phyloP scores from a whole-genome alignment of 2,113 vertebrate genomes.

The Leptocoma aspasia region DNA sequence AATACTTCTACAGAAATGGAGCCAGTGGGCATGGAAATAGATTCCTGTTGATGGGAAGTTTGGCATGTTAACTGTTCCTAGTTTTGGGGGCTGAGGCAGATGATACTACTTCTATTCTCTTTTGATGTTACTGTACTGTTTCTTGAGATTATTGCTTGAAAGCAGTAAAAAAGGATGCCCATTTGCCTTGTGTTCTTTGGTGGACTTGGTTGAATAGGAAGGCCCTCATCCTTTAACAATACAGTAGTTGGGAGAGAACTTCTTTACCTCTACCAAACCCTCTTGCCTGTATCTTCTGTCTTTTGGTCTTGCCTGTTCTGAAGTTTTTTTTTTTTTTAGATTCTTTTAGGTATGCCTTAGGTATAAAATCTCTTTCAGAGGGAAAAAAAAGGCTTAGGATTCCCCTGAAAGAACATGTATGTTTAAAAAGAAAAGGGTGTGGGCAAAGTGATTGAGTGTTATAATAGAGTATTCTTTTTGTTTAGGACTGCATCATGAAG shows the following conservation, averaged over 20 bases:
- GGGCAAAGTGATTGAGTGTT: background rate
- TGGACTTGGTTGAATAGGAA: background rate
- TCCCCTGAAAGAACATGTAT: background rate
- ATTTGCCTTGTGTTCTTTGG: background rate
- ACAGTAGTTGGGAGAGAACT: background rate
- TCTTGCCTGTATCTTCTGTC: background rate
- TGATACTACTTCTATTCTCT: background rate
- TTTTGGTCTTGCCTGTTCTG: background rate
- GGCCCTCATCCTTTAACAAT: background rate
- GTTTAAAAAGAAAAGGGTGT: background rate
- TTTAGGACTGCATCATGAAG: background rate
- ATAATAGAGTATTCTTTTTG: background rate
- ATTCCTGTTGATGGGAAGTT: background rate
- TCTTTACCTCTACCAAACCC: background rate
- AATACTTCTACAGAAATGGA: background rate
- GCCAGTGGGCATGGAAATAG: background rate
- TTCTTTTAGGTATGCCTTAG: background rate
- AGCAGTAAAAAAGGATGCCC: background rate
- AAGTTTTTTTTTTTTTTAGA: background rate
- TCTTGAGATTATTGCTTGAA: background rate
- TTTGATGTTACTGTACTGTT: background rate
- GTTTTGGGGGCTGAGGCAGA: background rate
- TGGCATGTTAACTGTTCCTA: background rate
- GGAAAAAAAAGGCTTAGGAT: background rate
- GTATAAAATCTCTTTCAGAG: background rate